A percentile compares a stretch with the other conserved stretches of the same genome.
phyloP scores from a whole-genome alignment of 2,888 invertebrate species.

The Cephus runcator region DNA sequence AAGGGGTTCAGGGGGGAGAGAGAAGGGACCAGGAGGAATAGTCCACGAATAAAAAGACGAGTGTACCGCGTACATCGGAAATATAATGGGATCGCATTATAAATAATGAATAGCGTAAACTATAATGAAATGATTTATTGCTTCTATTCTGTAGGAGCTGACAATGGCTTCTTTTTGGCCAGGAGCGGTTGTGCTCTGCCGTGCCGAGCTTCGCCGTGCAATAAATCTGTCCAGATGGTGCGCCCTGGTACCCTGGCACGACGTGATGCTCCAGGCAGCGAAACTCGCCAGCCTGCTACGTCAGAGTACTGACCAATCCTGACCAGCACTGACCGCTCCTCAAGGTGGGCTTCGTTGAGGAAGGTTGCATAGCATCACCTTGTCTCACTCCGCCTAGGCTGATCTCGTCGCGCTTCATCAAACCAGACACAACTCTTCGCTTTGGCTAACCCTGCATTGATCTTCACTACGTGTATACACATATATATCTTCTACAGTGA shows the following conservation, averaged over 20 bases:
- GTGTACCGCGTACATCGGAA: constrained; percentile 19
- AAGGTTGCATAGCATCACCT: constrained; percentile 23
- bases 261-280: constrained; percentile 19
- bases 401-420: neutral
- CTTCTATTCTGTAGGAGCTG: constrained; percentile 35
- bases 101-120: constrained; percentile 49
- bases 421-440: neutral
- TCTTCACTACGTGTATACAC: neutral
- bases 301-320: constrained; percentile 25
- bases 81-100: constrained; percentile 40
- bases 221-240: constrained; percentile 43
- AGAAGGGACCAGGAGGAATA: neutral
- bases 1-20: no score
- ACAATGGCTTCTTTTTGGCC: constrained; percentile 45
- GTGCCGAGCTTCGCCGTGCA: constrained; percentile 21
- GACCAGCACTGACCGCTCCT: constrained; percentile 2
- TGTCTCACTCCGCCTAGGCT: neutral
- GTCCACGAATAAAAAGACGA: constrained; percentile 6
- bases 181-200: constrained; percentile 14
- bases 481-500: neutral
- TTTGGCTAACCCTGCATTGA: neutral
- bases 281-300: constrained; percentile 23
- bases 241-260: constrained; percentile 13
- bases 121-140: constrained; percentile 52
- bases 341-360: constrained; percentile 29